Evolutionary conservation across 2,113 vertebrate genomes (phyloP), one percentile per base, ranked within the genome.

Genomic region (Oenanthe oenanthe): DNA sequence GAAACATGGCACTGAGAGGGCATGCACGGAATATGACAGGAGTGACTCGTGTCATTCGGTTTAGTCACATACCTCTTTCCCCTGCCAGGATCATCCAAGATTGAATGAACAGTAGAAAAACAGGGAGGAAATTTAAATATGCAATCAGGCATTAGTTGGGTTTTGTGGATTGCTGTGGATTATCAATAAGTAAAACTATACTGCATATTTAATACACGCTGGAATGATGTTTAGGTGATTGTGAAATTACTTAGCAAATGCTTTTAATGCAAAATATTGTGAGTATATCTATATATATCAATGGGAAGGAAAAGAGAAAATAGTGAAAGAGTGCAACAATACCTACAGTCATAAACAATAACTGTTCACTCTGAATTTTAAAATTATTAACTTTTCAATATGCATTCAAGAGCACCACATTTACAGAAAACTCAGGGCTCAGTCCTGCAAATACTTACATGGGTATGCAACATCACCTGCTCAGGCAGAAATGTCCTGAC

Each of bases 11-110:
- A 98, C 98, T 97, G 97, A 98, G 96, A 97, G 98, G 97, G 97
- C 99, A 99, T 99, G 99, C 99, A 99, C 98, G 97, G 92, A 98
- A 97, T 98, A 98, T 98, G 98, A 98, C 94, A 97, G 98, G 97
- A 98, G 97, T 97, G 98, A 98, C 98, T 98, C 96, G 93, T 97
- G 93, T 98, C 96, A 98, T 98, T 99, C 96, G 94, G 94, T 96
- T 98, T 96, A 94, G 95, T 98, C 98, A 99, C 99, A 98, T 99
- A 99, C 99, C 99, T 99, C 99, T 99, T 98, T 99, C 97, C 99
- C 99, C 99, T 99, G 99, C 97, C 98, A 98, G 98, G 98, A 98
- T 98, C 98, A 98, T 99, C 98, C 98, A 98, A 98, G 98, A 98
- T 97, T 98, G 98, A 98, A 98, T 97, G 98, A 98, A 98, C 97